Evolutionary conservation across 1,140 invertebrate genomes (phyloP).

Genomic region (Triops cancriformis): DNA sequence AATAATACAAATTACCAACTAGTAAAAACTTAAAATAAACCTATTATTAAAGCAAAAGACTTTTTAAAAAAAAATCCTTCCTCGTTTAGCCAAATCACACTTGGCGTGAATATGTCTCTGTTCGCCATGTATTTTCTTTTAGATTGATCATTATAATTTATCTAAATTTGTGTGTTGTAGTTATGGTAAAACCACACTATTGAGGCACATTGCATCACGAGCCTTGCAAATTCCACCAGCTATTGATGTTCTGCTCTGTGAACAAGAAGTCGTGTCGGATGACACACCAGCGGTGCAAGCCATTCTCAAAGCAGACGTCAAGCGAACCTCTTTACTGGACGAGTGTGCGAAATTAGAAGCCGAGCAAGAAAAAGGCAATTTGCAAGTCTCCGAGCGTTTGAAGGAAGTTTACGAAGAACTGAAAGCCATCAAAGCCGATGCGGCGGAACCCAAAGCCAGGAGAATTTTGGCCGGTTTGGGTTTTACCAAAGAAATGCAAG

Average conservation of each 20-base stretch:
- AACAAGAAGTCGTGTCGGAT: slow-evolving; percentile 96
- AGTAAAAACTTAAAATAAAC: too few relatives aligned
- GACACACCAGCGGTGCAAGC: slow-evolving; percentile 83
- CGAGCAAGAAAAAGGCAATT: slow-evolving; percentile 50
- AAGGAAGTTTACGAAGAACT: slow-evolving; percentile 83
- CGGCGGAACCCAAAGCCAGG: slow-evolving; percentile 87
- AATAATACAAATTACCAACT: too few relatives aligned
- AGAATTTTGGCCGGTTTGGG: slow-evolving; percentile 95
- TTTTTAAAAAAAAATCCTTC: too few relatives aligned
- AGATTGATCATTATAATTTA: slow-evolving; percentile 13
- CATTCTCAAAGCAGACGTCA: slow-evolving; percentile 85
- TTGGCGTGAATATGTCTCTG: too few relatives aligned
- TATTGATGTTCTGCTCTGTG: slow-evolving; percentile 96
- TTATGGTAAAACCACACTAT: slow-evolving; percentile 96
- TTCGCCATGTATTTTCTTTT: too few relatives aligned
- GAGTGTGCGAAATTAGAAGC: slow-evolving; percentile 74
- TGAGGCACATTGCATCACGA: slow-evolving; percentile 82
- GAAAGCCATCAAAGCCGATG: slow-evolving; percentile 91
- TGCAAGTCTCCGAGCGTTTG: slow-evolving; percentile 34
- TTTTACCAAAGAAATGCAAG: slow-evolving; percentile 88
- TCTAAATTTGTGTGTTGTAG: slow-evolving; percentile 42
- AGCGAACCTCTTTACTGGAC: slow-evolving; percentile 67
- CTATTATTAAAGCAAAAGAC: too few relatives aligned
- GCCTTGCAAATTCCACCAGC: slow-evolving; percentile 87
- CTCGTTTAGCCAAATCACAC: too few relatives aligned